Base-by-base conservation (phyloP, 2,888 invertebrate genomes). In the Zygothrica quintamaculata region DNA sequence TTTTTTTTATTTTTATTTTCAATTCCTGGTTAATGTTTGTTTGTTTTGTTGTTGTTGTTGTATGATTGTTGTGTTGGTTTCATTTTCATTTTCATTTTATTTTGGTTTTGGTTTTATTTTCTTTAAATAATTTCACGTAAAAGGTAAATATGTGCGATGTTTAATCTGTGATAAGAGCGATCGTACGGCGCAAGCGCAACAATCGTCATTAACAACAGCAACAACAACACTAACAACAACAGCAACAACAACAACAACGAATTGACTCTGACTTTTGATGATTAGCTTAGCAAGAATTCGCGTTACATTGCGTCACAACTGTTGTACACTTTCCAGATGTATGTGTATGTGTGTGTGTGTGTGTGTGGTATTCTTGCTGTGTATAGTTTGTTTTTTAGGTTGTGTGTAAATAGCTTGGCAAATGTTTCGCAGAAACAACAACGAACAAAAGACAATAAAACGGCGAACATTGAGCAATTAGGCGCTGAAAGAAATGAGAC, bases 241-340 rank as follows among this genome's bases (percentile, higher is more conserved):
- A 44, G 13, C 48, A 50, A 11, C 36, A 58, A 18, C 42, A 44
- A 39, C 42, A 51, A 37, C 50, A 56, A 67, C 61, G 61, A 68
- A 44, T 73, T 84, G 76, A 76, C 69, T 65, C 68, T 76, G 74
- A 73, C 71, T 74, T 74, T 74, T 74, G 72, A 70, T 85, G 84
- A 84, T 84, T 84, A 84, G 84, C 79, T 84, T 84, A 85, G 64
- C 84, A 78, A 82, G 84, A 84, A 84, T 84, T 84, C 85, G 82
- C 82, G 77, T 78, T 77, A 77, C 80, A 72, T 69, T 74, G 74
- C 65, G 47, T 66, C 60, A 52, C 58, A 70, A 59, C 43, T 64
- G 65, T 7, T 48, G 68, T 51, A 29, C 18, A 50, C 34, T 53
- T 48, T 36, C 6, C 51, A 25, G 26, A 25, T 46, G 37, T 59